Evolutionary conservation across 2,888 invertebrate species (phyloP).

Genomic region (Cheilosia grossa): DNA sequence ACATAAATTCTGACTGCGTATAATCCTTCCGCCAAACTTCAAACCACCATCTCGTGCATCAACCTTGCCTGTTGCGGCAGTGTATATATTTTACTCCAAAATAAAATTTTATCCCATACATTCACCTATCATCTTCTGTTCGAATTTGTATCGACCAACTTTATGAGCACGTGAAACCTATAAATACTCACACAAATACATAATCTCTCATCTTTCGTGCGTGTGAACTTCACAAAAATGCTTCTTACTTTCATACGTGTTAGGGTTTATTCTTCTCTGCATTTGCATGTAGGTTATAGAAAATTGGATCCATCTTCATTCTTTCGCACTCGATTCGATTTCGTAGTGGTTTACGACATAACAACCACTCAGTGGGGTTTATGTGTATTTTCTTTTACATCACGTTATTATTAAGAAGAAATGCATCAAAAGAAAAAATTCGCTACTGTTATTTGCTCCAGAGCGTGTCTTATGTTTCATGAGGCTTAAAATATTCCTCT

Average conservation of each 20-base stretch:
- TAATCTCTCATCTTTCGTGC: constrained; percentile 4
- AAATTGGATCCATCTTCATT: neutral
- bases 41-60: no score
- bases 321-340: neutral
- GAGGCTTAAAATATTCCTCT: constrained; percentile 6
- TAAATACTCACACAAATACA: neutral
- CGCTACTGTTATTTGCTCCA: neutral
- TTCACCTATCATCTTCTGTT: neutral
- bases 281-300: neutral
- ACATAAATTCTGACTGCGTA: no score
- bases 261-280: neutral
- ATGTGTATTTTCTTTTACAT: neutral
- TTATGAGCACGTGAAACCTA: constrained; percentile 14
- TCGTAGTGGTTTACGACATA: neutral
- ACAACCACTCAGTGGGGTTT: neutral
- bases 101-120: neutral
- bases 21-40: no score
- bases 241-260: neutral
- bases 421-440: neutral
- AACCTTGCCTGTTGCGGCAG: no score
- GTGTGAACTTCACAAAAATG: constrained; percentile 20
- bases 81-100: no score
- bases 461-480: constrained; percentile 31
- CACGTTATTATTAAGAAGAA: neutral
- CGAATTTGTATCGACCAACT: constrained; percentile 38